Evolutionary conservation across 2,113 vertebrate genomes (phyloP).

Genomic region (Equus quagga): DNA sequence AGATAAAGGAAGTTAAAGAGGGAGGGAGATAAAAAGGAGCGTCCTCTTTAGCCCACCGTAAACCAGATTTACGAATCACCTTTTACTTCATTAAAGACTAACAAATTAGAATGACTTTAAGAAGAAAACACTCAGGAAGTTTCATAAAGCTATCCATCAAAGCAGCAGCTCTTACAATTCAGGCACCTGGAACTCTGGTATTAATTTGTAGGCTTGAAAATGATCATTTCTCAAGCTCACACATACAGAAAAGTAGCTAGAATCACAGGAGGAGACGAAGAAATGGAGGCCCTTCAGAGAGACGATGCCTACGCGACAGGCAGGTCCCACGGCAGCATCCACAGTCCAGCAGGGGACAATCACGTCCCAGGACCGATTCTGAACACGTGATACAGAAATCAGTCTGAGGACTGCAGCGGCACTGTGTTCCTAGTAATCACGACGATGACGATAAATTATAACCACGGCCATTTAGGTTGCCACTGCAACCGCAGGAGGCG

Average conservation of each 20-base stretch:
- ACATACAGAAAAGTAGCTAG: background rate
- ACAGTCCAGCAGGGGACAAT: background rate
- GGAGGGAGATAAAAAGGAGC: background rate
- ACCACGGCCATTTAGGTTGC: background rate
- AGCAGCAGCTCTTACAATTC: constrained; percentile 9
- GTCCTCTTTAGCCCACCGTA: background rate
- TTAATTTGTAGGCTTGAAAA: background rate
- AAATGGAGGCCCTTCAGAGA: background rate
- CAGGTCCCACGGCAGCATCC: background rate
- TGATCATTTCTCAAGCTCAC: background rate
- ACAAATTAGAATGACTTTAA: constrained; percentile 18
- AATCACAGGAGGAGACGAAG: background rate
- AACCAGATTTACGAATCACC: background rate
- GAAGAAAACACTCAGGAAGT: constrained; percentile 22
- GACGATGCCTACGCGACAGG: background rate
- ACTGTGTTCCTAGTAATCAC: background rate
- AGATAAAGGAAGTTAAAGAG: background rate
- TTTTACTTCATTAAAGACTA: constrained; percentile 18
- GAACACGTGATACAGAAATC: background rate
- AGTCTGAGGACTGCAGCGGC: no score
- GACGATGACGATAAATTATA: background rate
- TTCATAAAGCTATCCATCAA: constrained; percentile 8
- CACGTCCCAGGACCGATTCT: background rate
- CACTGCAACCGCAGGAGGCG: background rate
- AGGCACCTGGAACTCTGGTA: background rate